phyloP scores from a whole-genome alignment of 2,888 invertebrate genomes.

The Nomada fucata region DNA sequence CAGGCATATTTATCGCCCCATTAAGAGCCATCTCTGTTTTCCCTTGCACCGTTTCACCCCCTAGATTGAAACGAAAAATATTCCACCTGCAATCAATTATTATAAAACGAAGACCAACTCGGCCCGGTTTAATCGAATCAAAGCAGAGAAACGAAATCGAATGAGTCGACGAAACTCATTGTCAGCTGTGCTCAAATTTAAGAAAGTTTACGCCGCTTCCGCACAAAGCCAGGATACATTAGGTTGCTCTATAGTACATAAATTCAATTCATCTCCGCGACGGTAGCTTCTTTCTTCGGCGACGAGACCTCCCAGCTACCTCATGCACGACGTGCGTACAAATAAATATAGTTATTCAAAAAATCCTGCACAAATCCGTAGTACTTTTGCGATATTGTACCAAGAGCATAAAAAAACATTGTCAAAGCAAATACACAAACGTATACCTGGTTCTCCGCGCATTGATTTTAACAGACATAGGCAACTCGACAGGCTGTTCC shows the following conservation, averaged over 20 bases:
- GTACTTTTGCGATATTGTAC: no score
- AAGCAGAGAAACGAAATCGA: slow-evolving; percentile 9
- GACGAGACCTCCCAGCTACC: no score
- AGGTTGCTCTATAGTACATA: slow-evolving; percentile 19
- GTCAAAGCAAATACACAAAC: no score
- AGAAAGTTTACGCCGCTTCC: slow-evolving; percentile 18
- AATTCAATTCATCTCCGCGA: no score
- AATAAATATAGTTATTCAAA: no score
- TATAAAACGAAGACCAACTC: background rate
- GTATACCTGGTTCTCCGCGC: no score
- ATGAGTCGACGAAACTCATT: slow-evolving; percentile 5
- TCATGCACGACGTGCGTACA: no score
- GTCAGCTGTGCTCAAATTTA: slow-evolving; percentile 12
- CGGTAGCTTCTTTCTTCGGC: no score
- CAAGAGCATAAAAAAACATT: no score
- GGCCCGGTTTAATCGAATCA: background rate
- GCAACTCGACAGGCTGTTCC: no score
- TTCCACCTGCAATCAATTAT: background rate
- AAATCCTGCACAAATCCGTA: no score
- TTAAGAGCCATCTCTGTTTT: slow-evolving; percentile 29
- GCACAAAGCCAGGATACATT: slow-evolving; percentile 47
- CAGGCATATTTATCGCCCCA: slow-evolving; percentile 51
- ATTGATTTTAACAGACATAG: no score
- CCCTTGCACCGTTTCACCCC: slow-evolving; percentile 1
- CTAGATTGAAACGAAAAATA: slow-evolving; percentile 6